These are phyloP conservation scores for Nesidiocoris tenuis DNA, from an alignment of 2,888 invertebrate species.

Conservation along the genomic window DNA sequence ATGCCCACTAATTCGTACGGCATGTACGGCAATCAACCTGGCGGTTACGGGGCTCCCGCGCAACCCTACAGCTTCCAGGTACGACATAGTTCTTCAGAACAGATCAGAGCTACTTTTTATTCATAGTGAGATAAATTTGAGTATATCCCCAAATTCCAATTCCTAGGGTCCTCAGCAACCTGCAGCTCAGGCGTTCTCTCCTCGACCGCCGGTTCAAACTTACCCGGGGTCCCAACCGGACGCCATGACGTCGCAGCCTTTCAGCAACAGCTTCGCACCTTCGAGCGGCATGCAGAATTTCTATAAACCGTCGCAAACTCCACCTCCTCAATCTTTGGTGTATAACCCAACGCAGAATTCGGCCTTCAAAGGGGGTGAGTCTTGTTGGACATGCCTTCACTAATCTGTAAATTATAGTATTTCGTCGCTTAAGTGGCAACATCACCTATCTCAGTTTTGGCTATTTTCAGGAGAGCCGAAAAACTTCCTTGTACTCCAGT, in stretches of 20 bases:
- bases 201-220: not conserved
- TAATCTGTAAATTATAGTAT: not conserved
- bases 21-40: constrained; percentile 18
- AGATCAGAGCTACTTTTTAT: too few relatives aligned
- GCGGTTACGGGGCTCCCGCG: constrained; percentile 27
- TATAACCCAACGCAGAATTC: constrained; percentile 23
- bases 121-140: too few relatives aligned
- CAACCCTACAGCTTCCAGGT: constrained; percentile 37
- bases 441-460: too few relatives aligned
- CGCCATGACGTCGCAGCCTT: not conserved
- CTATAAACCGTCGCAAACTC: constrained; percentile 15
- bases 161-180: not conserved
- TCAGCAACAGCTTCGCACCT: not conserved
- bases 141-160: too few relatives aligned
- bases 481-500: too few relatives aligned
- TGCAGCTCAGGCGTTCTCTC: not conserved
- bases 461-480: too few relatives aligned
- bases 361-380: constrained; percentile 20
- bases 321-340: not conserved
- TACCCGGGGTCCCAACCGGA: not conserved
- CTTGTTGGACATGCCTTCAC: not conserved
- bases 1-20: constrained; percentile 11
- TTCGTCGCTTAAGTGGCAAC: not conserved
- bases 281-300: constrained; percentile 8
- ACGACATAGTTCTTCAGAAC: too few relatives aligned